Conservation (phyloP, 2,797 vertebrate species). For the Acanthiza pusilla region DNA sequence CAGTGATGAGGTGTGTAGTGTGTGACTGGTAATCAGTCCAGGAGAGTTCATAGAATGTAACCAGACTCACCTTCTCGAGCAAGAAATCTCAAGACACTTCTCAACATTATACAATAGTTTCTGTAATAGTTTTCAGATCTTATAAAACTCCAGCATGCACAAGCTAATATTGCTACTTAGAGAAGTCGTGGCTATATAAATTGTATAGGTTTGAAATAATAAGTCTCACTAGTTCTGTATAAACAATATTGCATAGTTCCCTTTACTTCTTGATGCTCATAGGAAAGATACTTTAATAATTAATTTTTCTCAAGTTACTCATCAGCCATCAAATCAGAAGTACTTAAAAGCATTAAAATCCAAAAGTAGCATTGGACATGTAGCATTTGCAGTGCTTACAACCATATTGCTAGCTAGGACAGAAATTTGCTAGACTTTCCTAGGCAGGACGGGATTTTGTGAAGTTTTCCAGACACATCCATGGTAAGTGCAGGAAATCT, state of each 20-base stretch:
- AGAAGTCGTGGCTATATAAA: not conserved
- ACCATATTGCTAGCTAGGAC: not conserved
- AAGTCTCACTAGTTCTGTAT: not conserved
- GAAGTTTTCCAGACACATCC: not conserved
- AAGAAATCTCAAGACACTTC: not conserved
- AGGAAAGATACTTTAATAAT: not conserved
- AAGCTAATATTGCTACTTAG: not conserved
- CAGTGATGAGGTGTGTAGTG: not conserved
- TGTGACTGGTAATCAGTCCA: not conserved
- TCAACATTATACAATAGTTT: not conserved
- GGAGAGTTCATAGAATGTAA: not conserved
- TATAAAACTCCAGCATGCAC: not conserved
- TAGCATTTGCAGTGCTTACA: not conserved
- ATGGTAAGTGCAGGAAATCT: not conserved
- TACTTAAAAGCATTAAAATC: not conserved
- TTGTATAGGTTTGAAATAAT: not conserved
- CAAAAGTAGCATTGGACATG: not conserved
- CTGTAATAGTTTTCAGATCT: not conserved
- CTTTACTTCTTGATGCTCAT: not conserved
- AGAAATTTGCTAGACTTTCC: not conserved
- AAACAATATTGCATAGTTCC: not conserved
- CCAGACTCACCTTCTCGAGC: not conserved
- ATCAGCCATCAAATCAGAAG: not conserved
- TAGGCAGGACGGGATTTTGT: not conserved
- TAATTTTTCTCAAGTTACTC: not conserved